A percentile compares a stretch with the other conserved stretches of the same genome.
These are phyloP conservation scores for Pimpla rufipes DNA, from an alignment of 2,888 invertebrate species.

Conservation along the genomic window DNA sequence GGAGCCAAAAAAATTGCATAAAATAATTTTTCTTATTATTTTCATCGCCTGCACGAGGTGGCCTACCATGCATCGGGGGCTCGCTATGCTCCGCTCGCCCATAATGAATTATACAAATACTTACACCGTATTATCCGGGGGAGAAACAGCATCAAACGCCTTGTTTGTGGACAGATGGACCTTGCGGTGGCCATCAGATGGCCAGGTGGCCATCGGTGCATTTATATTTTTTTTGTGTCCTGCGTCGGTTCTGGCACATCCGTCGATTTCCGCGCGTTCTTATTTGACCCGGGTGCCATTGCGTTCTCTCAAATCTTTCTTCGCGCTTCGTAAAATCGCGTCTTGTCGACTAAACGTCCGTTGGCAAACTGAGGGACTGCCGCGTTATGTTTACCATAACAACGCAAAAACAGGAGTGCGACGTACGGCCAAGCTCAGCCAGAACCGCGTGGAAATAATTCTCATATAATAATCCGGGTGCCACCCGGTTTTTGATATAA, in stretches of 20 bases:
- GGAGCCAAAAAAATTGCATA: no score
- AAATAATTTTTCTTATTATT: no score
- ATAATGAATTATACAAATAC: neutral
- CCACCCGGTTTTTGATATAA: no score
- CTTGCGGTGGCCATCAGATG: no score
- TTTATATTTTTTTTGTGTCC: neutral
- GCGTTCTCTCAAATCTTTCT: neutral
- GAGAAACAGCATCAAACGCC: constrained; percentile 1
- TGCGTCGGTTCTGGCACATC: neutral
- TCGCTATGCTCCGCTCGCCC: neutral
- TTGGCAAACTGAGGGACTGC: constrained; percentile 7
- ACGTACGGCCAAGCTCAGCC: no score
- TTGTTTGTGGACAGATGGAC: neutral
- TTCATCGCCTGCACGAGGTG: no score
- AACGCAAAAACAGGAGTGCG: neutral
- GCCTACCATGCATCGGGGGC: neutral
- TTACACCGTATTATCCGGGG: constrained; percentile 2
- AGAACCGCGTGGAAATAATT: no score
- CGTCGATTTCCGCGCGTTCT: neutral
- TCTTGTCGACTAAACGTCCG: neutral
- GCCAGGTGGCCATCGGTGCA: neutral
- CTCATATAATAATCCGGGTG: no score
- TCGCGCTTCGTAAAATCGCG: neutral
- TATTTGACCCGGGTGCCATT: neutral
- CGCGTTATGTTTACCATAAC: no score